A percentile compares a stretch with the other conserved stretches of the same genome.
Conservation (phyloP, 2,797 vertebrate genomes). For the Cossypha dichroa region DNA sequence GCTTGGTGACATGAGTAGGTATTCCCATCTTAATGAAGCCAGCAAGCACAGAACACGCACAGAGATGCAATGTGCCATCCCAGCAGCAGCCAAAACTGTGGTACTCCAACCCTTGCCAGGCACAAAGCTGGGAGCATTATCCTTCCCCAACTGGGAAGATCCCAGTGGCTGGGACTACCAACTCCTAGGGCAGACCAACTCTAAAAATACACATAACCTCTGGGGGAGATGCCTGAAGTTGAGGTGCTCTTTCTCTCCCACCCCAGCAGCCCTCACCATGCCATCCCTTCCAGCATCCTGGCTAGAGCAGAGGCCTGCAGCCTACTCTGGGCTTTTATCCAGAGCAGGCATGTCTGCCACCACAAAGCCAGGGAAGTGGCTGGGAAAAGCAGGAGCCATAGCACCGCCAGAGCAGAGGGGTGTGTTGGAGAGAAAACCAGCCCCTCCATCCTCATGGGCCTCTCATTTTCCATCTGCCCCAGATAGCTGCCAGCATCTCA, state of each 20-base stretch:
- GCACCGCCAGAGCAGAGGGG: neutral
- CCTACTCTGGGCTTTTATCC: neutral
- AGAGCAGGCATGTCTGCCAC: neutral
- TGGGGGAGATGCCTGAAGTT: neutral
- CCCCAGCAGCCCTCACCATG: neutral
- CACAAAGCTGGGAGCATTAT: accelerated
- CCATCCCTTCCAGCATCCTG: neutral
- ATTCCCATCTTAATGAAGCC: neutral
- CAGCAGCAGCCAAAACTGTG: neutral
- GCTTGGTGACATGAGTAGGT: neutral
- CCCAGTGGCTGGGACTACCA: neutral
- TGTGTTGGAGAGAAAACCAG: neutral
- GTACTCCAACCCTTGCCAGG: neutral
- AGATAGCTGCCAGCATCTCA: accelerated
- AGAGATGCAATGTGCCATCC: neutral
- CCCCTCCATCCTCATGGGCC: neutral
- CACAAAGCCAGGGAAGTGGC: neutral
- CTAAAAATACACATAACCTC: neutral
- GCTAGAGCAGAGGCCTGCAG: neutral
- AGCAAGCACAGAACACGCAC: neutral
- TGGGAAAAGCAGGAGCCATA: neutral
- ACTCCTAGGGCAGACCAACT: neutral
- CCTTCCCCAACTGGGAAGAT: neutral
- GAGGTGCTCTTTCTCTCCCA: neutral
- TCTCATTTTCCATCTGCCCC: neutral